Percentiles rank a stretch among this genome's conserved stretches.
Conservation (phyloP, 1,140 invertebrate species). For the Diabrotica virgifera region DNA sequence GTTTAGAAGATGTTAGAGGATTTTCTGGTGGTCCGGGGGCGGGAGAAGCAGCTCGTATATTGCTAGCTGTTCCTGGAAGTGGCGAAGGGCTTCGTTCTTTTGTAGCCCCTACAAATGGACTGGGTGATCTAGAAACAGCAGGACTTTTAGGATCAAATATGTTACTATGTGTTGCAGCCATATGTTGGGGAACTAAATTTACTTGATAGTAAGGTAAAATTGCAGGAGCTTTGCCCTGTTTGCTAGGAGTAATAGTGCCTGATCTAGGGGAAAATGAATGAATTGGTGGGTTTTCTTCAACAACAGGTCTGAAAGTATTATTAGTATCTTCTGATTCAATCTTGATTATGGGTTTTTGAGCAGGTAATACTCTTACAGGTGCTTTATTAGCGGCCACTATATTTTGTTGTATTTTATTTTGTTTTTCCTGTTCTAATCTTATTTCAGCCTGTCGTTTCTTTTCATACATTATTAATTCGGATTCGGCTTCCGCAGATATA, state of each 20-base stretch:
- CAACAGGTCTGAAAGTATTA: constrained; percentile 56
- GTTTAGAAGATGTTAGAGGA: constrained; percentile 50
- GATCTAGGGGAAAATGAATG: constrained; percentile 38
- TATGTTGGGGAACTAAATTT: constrained; percentile 60
- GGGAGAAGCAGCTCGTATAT: constrained; percentile 50
- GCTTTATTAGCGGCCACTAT: constrained; percentile 10
- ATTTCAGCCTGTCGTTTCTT: constrained; percentile 28
- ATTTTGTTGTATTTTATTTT: constrained; percentile 5
- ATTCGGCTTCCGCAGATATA: constrained; percentile 34
- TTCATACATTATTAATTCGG: constrained; percentile 35
- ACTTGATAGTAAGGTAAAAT: constrained; percentile 65
- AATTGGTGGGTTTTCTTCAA: constrained; percentile 49
- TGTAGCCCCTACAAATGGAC: constrained; percentile 45
- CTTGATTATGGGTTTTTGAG: constrained; percentile 32
- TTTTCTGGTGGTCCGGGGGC: constrained; percentile 60
- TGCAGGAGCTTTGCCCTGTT: constrained; percentile 64
- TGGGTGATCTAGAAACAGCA: constrained; percentile 57
- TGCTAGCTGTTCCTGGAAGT: constrained; percentile 22
- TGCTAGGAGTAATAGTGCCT: constrained; percentile 58
- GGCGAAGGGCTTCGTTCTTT: constrained; percentile 47
- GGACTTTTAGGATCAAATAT: constrained; percentile 56
- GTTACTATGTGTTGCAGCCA: constrained; percentile 53
- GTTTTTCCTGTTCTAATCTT: constrained; percentile 28
- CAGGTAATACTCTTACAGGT: constrained; percentile 12
- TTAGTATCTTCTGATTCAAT: constrained; percentile 24